Base-by-base conservation (phyloP, 2,888 invertebrate species). In the Tridacna crocea region DNA sequence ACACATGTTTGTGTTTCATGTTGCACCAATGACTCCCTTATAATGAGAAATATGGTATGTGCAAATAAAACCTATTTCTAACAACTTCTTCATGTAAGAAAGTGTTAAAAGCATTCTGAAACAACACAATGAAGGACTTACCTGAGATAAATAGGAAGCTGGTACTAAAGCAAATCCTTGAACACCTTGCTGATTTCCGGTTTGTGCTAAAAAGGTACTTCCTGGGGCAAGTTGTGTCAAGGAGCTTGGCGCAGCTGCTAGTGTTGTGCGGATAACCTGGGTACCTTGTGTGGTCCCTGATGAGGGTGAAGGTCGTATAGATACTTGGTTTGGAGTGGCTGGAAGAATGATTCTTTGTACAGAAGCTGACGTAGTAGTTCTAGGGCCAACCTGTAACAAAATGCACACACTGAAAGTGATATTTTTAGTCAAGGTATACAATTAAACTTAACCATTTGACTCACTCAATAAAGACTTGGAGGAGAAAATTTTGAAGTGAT, bases 161-260 rank as follows among this genome's bases (percentile, higher is more conserved):
- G 96, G 96, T 15, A 96, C 94, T 89, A 96, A 95, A 24, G 96
- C 95, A 92, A 96, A 95, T 17, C 93, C 91, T 68, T 91, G 93
- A 51, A 92, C 82, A 10, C 91, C 92, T 17, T 86, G 89, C 74
- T 87, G 95, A 95, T 80, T 88, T n/a, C 89, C 88, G n/a, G 91
- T 90, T 8, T 92, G 87, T 3, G 92, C 88, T 58, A 94, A 87
- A 58, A 94, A 91, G 0, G 94, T 91, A 26, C 93, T 91, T 70
- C 93, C 94, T 68, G 93, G 91, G 22, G 84, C 63, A 15, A 91
- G 80, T 75, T 89, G 88, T 26, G 85, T 82, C 27, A 90, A 77
- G n/a, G 77, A 81, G 10, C 87, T 75, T 17, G 87, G 66, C 22
- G 77, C 84, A 46, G 94, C 87, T 51, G 94, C 88, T 95, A 94